A percentile compares a stretch with the other conserved stretches of the same genome.
Evolutionary conservation across 2,888 invertebrate species (phyloP).

Genomic region (Cantharis rustica): DNA sequence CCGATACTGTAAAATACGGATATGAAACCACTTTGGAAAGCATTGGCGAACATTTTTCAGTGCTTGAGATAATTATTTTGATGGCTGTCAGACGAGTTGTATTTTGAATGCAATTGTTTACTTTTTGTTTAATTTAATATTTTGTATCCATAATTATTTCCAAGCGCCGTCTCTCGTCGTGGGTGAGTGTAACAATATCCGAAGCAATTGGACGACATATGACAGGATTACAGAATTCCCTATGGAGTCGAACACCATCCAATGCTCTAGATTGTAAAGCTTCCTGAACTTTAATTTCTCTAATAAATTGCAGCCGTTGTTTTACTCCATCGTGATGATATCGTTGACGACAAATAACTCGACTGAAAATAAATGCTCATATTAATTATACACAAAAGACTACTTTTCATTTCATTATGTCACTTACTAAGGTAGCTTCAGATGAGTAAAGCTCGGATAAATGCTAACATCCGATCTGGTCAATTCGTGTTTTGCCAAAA

Average conservation of each 20-base stretch:
- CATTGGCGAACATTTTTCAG: conserved; percentile 66
- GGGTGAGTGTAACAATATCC: conserved; percentile 46
- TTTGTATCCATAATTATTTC: conserved; percentile 42
- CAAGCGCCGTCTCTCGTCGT: conserved; percentile 45
- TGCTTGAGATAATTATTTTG: conserved; percentile 6
- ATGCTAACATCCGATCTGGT: conserved; percentile 65
- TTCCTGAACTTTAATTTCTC: conserved; percentile 66
- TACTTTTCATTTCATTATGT: not conserved
- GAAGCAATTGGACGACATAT: conserved; percentile 49
- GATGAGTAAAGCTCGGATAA: conserved; percentile 64
- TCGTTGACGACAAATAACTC: conserved; percentile 68
- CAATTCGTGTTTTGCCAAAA: conserved; percentile 51
- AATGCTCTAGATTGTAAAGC: conserved; percentile 66
- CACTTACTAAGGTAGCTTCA: conserved; percentile 67
- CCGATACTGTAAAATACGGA: conserved; percentile 71
- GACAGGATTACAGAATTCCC: conserved; percentile 66
- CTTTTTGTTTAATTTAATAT: conserved; percentile 22
- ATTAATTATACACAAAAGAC: not conserved
- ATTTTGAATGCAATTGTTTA: not conserved
- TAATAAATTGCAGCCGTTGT: conserved; percentile 64
- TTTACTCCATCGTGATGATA: conserved; percentile 60
- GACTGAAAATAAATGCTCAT: conserved; percentile 54
- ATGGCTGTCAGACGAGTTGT: conserved; percentile 12
- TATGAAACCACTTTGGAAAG: conserved; percentile 70
- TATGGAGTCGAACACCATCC: conserved; percentile 67